Conservation (phyloP, 2,113 vertebrate species). For the Coptodon bakossiorum region DNA sequence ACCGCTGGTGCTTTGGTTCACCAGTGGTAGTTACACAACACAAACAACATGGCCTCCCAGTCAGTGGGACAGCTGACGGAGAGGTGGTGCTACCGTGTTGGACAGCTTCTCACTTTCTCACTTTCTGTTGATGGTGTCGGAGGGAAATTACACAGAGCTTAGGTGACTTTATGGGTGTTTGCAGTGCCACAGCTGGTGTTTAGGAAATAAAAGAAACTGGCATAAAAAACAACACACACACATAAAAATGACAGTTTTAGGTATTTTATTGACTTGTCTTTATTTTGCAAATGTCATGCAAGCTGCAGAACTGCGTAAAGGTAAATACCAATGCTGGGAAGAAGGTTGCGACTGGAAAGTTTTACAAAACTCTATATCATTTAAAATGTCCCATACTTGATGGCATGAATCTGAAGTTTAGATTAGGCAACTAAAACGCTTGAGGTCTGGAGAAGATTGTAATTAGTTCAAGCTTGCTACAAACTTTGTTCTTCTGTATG, state of each 20-base stretch:
- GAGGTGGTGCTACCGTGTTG: conserved; percentile 53
- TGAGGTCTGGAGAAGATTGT: background rate
- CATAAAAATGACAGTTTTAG: background rate
- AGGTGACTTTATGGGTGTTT: conserved; percentile 3
- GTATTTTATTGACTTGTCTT: background rate
- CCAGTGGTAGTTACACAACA: conserved; percentile 44
- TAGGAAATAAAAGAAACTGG: background rate
- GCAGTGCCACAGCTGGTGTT: conserved; percentile 28
- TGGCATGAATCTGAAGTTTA: background rate
- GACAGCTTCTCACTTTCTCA: conserved; percentile 47
- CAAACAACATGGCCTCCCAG: conserved; percentile 58
- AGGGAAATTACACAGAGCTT: conserved; percentile 38
- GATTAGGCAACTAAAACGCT: background rate
- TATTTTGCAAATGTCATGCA: background rate
- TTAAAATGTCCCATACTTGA: rapidly evolving
- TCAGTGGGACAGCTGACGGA: conserved; percentile 26
- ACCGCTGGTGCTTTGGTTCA: conserved; percentile 28
- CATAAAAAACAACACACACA: background rate
- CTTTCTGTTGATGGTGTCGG: conserved; percentile 46
- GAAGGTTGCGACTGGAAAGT: background rate
- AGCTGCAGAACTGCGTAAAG: background rate
- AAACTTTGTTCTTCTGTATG: background rate
- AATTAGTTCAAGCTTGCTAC: background rate
- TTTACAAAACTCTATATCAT: background rate
- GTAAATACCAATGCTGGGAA: background rate